Evolutionary conservation across 2,113 vertebrate species (phyloP).

Genomic region (Spea bombifrons): DNA sequence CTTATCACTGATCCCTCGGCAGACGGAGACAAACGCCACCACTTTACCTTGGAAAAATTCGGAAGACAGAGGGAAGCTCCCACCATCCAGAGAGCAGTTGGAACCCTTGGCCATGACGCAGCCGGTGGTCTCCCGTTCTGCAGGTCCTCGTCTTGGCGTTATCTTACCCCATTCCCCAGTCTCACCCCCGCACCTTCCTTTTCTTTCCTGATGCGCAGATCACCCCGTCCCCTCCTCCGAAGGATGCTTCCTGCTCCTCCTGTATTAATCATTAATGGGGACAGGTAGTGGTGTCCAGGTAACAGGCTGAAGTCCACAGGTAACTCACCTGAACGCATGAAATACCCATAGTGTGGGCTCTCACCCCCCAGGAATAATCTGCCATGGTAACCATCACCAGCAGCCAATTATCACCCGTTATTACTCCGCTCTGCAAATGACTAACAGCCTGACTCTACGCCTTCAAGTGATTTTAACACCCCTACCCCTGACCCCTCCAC

Average conservation of each 20-base stretch:
- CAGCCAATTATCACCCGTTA: too few relatives aligned
- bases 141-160: too few relatives aligned
- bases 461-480: too few relatives aligned
- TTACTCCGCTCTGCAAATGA: too few relatives aligned
- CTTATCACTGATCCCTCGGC: too few relatives aligned
- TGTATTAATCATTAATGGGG: constrained; percentile 52
- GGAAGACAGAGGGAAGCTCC: constrained; percentile 66
- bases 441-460: too few relatives aligned
- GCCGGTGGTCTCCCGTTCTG: neutral
- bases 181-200: neutral
- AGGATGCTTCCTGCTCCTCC: neutral
- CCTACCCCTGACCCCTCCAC: too few relatives aligned
- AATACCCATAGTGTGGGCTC: too few relatives aligned
- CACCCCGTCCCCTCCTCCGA: neutral
- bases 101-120: constrained; percentile 46
- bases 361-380: too few relatives aligned
- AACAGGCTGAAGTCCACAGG: constrained; percentile 48
- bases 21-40: too few relatives aligned
- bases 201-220: neutral
- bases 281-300: constrained; percentile 23
- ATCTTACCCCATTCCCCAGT: neutral
- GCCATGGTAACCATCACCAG: too few relatives aligned
- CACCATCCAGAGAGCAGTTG: constrained; percentile 66
- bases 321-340: neutral
- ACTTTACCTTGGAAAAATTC: constrained; percentile 67